Conservation (phyloP, 2,888 invertebrate genomes). For the Ichneumon xanthorius region DNA sequence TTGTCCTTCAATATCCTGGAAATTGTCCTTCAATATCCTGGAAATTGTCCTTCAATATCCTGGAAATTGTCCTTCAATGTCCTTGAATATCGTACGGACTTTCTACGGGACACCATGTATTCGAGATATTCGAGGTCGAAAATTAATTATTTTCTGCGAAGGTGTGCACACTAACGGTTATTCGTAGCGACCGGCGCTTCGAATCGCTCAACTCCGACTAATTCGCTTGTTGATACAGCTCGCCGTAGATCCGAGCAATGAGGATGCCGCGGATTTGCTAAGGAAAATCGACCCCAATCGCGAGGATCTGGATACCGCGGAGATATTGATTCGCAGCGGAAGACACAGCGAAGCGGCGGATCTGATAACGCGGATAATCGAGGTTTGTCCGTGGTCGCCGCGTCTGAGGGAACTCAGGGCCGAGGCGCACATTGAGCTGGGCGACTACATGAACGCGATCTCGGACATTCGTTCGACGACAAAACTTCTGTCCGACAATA, state of each 20-base stretch:
- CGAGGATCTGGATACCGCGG: constrained; percentile 88
- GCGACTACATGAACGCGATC: constrained; percentile 94
- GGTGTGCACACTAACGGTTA: no score
- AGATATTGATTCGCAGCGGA: constrained; percentile 87
- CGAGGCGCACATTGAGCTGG: constrained; percentile 91
- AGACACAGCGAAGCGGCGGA: constrained; percentile 88
- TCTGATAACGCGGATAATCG: constrained; percentile 89
- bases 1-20: no score
- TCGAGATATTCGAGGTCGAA: no score
- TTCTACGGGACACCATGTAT: no score
- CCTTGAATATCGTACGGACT: no score
- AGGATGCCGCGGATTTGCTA: constrained; percentile 89
- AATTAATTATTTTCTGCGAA: no score
- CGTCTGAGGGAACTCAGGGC: constrained; percentile 94
- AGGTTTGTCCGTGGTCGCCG: constrained; percentile 96
- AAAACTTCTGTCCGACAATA: constrained; percentile 96
- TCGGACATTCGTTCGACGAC: constrained; percentile 96
- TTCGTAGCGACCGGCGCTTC: background rate
- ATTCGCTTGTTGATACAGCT: constrained; percentile 85
- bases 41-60: no score
- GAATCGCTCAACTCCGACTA: background rate
- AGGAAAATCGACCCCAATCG: constrained; percentile 89
- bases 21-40: no score
- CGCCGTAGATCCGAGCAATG: constrained; percentile 90
- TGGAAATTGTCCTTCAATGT: no score